phyloP scores from a whole-genome alignment of 1,140 invertebrate species.

The Pararge aegeria region DNA sequence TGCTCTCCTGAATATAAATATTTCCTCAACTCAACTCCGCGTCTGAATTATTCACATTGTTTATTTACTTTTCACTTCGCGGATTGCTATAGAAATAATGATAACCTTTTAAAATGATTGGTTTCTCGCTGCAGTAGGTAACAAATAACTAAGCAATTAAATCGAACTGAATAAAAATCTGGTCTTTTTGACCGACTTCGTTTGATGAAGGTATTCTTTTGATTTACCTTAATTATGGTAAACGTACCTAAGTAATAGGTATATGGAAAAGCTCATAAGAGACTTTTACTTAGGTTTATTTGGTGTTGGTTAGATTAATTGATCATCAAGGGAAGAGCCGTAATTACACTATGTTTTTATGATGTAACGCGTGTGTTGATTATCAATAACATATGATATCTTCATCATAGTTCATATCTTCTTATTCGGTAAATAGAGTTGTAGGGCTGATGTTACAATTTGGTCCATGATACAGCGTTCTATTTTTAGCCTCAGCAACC shows the following conservation, averaged over 20 bases:
- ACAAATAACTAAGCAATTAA: neutral
- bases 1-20: conserved; percentile 4
- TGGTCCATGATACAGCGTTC: neutral
- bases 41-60: conserved; percentile 5
- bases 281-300: too few relatives aligned
- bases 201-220: neutral
- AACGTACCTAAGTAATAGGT: too few relatives aligned
- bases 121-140: neutral
- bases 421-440: neutral
- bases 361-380: too few relatives aligned
- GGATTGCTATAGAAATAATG: conserved; percentile 1
- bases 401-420: too few relatives aligned
- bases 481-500: neutral
- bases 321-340: too few relatives aligned
- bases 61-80: neutral
- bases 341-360: too few relatives aligned
- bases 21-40: conserved; percentile 4
- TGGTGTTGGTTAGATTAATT: too few relatives aligned
- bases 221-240: neutral
- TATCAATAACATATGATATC: too few relatives aligned
- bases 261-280: too few relatives aligned
- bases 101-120: conserved; percentile 4
- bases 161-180: neutral
- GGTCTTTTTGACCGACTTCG: neutral
- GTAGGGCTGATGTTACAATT: neutral